These are phyloP conservation scores for Dipus sagitta DNA, from an alignment of 2,797 vertebrate genomes.

Conservation along the genomic window DNA sequence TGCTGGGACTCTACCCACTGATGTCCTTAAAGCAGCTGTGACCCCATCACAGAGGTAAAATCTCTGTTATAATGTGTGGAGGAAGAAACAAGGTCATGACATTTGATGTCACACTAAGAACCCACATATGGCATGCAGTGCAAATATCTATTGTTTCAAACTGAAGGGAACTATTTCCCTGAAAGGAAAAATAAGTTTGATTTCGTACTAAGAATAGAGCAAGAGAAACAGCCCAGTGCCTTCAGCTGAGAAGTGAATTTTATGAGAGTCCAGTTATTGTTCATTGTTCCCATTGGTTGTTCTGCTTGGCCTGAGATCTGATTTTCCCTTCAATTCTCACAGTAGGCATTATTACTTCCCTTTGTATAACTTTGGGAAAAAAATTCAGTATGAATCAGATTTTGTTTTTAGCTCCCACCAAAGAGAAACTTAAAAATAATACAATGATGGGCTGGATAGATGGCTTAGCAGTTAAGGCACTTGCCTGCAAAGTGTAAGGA, in stretches of 20 bases:
- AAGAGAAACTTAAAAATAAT: constrained; percentile 47
- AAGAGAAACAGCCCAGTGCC: constrained; percentile 61
- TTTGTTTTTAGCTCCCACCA: constrained; percentile 75
- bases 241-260: constrained; percentile 81
- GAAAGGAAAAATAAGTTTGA: constrained; percentile 61
- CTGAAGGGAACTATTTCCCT: constrained; percentile 66
- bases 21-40: constrained; percentile 6
- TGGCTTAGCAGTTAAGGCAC: too few species aligned
- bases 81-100: constrained; percentile 55
- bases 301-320: constrained; percentile 75
- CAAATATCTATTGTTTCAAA: constrained; percentile 78
- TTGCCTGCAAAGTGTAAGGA: too few species aligned
- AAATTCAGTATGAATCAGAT: constrained; percentile 75
- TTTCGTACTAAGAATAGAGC: constrained; percentile 75
- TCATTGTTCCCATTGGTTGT: constrained; percentile 76
- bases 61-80: constrained; percentile 20
- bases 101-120: constrained; percentile 65
- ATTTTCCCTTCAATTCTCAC: constrained; percentile 79
- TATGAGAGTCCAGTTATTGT: constrained; percentile 76
- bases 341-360: constrained; percentile 75
- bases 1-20: neutral
- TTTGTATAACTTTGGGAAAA: constrained; percentile 77
- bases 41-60: neutral
- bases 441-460: neutral
- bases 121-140: constrained; percentile 59